Conservation (phyloP, 2,113 vertebrate genomes). For the human (Homo sapiens) region DNA sequence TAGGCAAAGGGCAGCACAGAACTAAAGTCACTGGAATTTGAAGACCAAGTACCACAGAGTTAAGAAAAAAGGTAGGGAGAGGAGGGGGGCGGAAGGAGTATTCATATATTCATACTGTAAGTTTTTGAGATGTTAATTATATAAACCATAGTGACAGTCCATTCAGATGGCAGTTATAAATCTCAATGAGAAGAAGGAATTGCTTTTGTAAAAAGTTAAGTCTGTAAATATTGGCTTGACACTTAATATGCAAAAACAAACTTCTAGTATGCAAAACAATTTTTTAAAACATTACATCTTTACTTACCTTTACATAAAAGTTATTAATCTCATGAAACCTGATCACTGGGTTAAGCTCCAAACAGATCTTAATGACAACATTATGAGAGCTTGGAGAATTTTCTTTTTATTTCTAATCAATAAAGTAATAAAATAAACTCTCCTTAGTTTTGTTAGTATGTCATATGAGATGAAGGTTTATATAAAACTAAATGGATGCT, state of each 20-base stretch:
- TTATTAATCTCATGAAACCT: slow-evolving; percentile 29
- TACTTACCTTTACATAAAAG: slow-evolving; percentile 33
- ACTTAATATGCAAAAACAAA: slow-evolving; percentile 30
- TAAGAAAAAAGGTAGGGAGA: not conserved
- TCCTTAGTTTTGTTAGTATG: slow-evolving; percentile 47
- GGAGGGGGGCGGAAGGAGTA: not conserved
- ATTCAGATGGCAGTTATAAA: not conserved
- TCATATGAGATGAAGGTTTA: slow-evolving; percentile 59
- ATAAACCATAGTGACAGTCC: not conserved
- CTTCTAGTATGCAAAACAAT: slow-evolving; percentile 8
- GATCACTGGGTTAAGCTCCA: slow-evolving; percentile 5
- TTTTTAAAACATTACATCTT: slow-evolving; percentile 34
- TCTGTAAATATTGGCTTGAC: not conserved
- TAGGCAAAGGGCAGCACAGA: not conserved
- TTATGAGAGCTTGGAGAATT: slow-evolving; percentile 1
- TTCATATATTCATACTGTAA: not conserved
- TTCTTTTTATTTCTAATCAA: slow-evolving; percentile 34
- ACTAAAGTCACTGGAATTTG: not conserved
- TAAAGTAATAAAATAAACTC: slow-evolving; percentile 61
- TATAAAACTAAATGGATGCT: slow-evolving; percentile 43
- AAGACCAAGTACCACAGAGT: not conserved
- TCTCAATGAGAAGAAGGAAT: not conserved
- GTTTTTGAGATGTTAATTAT: not conserved
- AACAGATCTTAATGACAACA: slow-evolving; percentile 29
- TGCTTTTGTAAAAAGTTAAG: not conserved